These are phyloP conservation scores for Hippasteria phrygiana DNA, from an alignment of 53 echinoderm and acorn worm genomes.

Conservation along the genomic window DNA sequence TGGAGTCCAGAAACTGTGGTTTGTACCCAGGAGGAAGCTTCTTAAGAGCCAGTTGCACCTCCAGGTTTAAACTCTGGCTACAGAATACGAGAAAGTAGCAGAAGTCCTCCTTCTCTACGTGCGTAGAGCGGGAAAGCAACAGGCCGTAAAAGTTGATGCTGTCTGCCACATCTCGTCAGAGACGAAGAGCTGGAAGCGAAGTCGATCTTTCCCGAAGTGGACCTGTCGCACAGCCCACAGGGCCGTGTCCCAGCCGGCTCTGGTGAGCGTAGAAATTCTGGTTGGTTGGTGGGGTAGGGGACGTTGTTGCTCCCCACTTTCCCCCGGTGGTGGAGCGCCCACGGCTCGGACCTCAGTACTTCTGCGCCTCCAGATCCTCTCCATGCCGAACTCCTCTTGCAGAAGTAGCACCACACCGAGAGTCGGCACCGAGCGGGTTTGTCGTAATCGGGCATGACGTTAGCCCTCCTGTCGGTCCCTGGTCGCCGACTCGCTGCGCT, in stretches of 20 bases:
- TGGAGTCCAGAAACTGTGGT: slow-evolving; percentile 61
- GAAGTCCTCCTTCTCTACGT: slow-evolving; percentile 62
- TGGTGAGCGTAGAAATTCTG: slow-evolving; percentile 59
- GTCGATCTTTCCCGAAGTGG: slow-evolving; percentile 53
- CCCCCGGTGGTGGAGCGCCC: slow-evolving; percentile 68
- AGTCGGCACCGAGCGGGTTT: slow-evolving; percentile 56
- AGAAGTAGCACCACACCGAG: slow-evolving; percentile 67
- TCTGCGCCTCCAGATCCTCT: slow-evolving; percentile 71
- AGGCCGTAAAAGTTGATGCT: slow-evolving; percentile 59
- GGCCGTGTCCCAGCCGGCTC: slow-evolving; percentile 26
- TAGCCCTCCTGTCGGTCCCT: neutral
- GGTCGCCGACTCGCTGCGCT: slow-evolving; percentile 52
- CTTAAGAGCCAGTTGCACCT: slow-evolving; percentile 70
- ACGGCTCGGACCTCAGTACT: slow-evolving; percentile 61
- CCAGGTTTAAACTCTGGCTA: slow-evolving; percentile 47
- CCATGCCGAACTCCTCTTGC: slow-evolving; percentile 70
- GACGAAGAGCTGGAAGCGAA: slow-evolving; percentile 64
- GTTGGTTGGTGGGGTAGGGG: slow-evolving; percentile 42
- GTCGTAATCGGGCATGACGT: slow-evolving; percentile 16
- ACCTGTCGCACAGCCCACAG: slow-evolving; percentile 72
- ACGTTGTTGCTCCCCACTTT: slow-evolving; percentile 41
- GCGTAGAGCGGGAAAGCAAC: slow-evolving; percentile 43
- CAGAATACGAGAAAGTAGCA: slow-evolving; percentile 70
- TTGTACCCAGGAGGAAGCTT: slow-evolving; percentile 63
- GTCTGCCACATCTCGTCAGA: slow-evolving; percentile 47